These are phyloP conservation scores for Bos javanicus DNA, from an alignment of 2,113 vertebrate species.

Conservation along the genomic window DNA sequence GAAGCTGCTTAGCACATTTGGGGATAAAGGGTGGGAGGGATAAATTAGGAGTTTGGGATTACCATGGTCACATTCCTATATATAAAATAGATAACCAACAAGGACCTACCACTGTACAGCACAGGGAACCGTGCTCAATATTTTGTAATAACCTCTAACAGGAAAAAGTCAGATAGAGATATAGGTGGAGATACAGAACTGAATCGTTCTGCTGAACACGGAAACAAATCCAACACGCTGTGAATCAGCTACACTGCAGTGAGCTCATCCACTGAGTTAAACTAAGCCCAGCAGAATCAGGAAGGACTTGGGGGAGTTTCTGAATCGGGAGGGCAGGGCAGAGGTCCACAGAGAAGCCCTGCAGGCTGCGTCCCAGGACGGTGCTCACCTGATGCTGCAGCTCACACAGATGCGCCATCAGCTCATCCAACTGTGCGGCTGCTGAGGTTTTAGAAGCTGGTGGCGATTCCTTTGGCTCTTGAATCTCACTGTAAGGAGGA, in stretches of 20 bases:
- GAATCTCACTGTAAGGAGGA: slow-evolving; percentile 3
- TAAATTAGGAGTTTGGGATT: not conserved
- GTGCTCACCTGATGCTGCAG: slow-evolving; percentile 75
- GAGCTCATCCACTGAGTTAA: not conserved
- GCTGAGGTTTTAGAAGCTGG: slow-evolving; percentile 40
- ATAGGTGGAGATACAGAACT: no score
- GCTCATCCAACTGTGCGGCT: slow-evolving; percentile 77
- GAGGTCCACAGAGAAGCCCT: not conserved
- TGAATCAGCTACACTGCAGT: not conserved
- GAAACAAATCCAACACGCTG: not conserved
- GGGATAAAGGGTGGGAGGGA: not conserved
- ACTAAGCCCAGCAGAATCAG: not conserved
- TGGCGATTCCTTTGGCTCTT: not conserved
- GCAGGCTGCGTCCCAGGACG: fast-evolving
- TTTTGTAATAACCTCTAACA: not conserved
- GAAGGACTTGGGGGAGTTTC: not conserved
- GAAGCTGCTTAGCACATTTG: not conserved
- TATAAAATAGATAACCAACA: not conserved
- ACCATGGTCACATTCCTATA: not conserved
- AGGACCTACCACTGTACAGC: not conserved
- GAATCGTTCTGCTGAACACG: not conserved
- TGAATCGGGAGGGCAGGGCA: not conserved
- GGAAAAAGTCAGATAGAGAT: not conserved
- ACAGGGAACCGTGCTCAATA: not conserved
- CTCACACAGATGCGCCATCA: slow-evolving; percentile 75